Evolutionary conservation across 1,140 invertebrate species (phyloP), one percentile per base, ranked within the genome.

Genomic region (Amphibalanus amphitrite): DNA sequence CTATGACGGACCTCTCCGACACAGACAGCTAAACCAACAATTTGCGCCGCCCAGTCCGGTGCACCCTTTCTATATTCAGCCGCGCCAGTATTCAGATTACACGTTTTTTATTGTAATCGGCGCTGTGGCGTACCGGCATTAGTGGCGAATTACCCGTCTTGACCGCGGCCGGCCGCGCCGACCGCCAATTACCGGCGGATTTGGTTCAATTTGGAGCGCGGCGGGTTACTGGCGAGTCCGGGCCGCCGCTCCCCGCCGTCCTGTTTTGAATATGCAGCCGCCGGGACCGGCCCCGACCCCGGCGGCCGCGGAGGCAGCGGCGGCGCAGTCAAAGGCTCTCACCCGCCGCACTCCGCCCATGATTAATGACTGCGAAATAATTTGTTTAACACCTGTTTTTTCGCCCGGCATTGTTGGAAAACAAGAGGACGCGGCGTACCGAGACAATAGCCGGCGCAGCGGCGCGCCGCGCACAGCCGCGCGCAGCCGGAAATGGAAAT

Each of bases 321-420:
- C 47, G 47, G 47, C 17, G 47, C 17, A 23, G 47, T 59, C 47
- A 59, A 59, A 59, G 47, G 47, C 47, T 59, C 47, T 13, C 47
- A 59, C 47, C 47, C 47, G 17, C 10, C 47, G 47, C 47, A 20
- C 47, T 13, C 47, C 47, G 1, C 10, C 47, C 47, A 59, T 59
- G 47, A 59, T 59, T 59, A 59, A 59, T 59, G 47, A 23, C 47
- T 23, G 47, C 47, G 47, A 59, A 59, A 59, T 59, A 59, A 59
- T 59, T 59, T 59, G 47, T 59, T 59, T 59, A 59, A 59, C 47
- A 59, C 47, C 47, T 59, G 47, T 59, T 59, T 59, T 59, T 59
- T 59, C 47, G 47, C 47, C 47, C 47, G 47, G 47, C 47, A 59
- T 59, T 59, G 47, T 59, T 59, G 47, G 47, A 59, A 59, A 59